These are phyloP conservation scores for Porites evermanni DNA, from an alignment of 92 coral and sea anemone species.

Conservation along the genomic window DNA sequence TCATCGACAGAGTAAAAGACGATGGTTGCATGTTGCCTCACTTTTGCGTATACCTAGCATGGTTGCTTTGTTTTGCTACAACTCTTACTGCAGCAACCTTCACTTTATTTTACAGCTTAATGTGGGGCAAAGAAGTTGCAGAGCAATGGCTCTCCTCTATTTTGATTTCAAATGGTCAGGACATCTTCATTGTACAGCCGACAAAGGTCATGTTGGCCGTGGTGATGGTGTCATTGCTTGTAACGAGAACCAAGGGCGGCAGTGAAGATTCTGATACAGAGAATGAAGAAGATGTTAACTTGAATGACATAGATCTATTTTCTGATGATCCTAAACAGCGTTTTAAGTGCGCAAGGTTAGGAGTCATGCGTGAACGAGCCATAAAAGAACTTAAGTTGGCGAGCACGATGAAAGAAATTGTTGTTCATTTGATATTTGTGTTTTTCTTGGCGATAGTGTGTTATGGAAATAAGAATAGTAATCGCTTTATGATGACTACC, in stretches of 20 bases:
- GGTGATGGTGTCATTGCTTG: slow-evolving; percentile 40
- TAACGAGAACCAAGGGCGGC: slow-evolving; percentile 6
- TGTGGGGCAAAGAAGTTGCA: slow-evolving; percentile 73
- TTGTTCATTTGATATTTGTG: slow-evolving; percentile 20
- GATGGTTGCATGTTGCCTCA: slow-evolving; percentile 65
- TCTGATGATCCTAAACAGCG: slow-evolving; percentile 27
- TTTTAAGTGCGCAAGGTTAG: background rate
- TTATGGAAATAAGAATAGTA: slow-evolving; percentile 34
- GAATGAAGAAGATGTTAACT: background rate
- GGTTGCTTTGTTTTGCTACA: slow-evolving; percentile 59
- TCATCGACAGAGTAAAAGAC: background rate
- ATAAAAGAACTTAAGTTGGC: slow-evolving; percentile 29
- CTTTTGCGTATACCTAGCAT: slow-evolving; percentile 66
- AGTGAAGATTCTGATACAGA: background rate
- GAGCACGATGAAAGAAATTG: slow-evolving; percentile 6
- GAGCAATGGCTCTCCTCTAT: slow-evolving; percentile 75
- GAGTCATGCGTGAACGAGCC: slow-evolving; percentile 11
- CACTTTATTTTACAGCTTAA: slow-evolving; percentile 76
- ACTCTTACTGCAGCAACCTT: slow-evolving; percentile 61
- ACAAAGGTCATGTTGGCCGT: slow-evolving; percentile 61
- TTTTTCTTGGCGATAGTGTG: slow-evolving; percentile 46
- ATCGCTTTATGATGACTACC: slow-evolving; percentile 36
- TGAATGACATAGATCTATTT: background rate
- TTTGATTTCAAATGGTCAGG: slow-evolving; percentile 59
- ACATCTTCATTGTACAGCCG: slow-evolving; percentile 71